Evolutionary conservation across 2,113 vertebrate genomes (phyloP).

Genomic region (Micronycteris hirsuta): DNA sequence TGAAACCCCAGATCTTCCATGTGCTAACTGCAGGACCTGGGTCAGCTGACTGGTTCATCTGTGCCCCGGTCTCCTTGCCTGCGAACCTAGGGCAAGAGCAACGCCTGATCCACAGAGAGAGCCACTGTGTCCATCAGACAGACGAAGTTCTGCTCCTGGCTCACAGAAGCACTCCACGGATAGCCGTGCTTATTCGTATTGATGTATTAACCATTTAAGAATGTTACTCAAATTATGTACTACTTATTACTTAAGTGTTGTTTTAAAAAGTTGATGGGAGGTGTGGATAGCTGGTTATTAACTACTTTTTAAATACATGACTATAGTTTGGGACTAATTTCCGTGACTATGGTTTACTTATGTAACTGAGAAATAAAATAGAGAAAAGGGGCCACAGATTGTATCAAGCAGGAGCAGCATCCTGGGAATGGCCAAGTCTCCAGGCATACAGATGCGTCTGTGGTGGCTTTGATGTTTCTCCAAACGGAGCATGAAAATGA

Average conservation of each 20-base stretch:
- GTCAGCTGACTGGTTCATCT: too few species aligned
- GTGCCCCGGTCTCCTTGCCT: background rate
- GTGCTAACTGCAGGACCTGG: accelerated
- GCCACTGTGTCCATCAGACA: background rate
- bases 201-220: background rate
- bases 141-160: background rate
- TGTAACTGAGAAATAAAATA: background rate
- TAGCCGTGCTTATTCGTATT: background rate
- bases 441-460: background rate
- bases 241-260: background rate
- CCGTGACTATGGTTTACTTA: background rate
- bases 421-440: background rate
- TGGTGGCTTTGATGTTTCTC: conserved; percentile 16
- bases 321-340: background rate
- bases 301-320: background rate
- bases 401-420: accelerated
- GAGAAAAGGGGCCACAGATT: background rate
- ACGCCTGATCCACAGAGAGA: accelerated
- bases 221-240: background rate
- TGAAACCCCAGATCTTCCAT: too few species aligned
- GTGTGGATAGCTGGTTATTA: background rate
- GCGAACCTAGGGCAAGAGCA: too few species aligned
- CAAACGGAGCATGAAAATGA: background rate
- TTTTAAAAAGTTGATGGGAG: background rate
- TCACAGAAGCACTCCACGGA: accelerated